These are phyloP conservation scores for Psittacula cyanocephala DNA, from an alignment of 2,113 vertebrate species.

Conservation along the genomic window DNA sequence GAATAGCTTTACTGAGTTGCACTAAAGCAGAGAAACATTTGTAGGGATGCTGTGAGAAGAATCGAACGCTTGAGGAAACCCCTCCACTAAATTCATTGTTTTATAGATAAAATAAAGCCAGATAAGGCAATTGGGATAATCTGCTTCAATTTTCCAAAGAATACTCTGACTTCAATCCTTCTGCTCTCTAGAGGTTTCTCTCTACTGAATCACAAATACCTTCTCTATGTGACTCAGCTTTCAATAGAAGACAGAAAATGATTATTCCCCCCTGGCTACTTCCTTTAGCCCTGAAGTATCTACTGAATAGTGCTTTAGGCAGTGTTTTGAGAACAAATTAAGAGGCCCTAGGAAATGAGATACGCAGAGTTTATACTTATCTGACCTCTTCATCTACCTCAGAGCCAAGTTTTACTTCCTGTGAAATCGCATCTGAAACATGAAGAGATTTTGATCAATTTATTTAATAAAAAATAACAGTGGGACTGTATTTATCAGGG, in stretches of 20 bases:
- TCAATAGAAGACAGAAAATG: not conserved
- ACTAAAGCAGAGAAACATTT: not conserved
- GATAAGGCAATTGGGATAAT: not conserved
- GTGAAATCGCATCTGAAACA: constrained; percentile 71
- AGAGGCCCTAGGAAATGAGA: not conserved
- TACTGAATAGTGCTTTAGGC: not conserved
- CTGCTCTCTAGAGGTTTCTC: not conserved
- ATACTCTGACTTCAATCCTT: not conserved
- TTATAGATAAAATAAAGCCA: not conserved
- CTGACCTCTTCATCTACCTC: constrained; percentile 75
- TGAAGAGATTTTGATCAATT: constrained; percentile 30
- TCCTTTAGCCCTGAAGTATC: not conserved
- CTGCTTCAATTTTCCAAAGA: not conserved
- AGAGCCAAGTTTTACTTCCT: constrained; percentile 67
- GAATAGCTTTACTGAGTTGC: not conserved
- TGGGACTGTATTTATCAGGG: not conserved
- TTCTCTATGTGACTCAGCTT: not conserved
- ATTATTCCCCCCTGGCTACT: not conserved
- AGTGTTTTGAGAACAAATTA: not conserved
- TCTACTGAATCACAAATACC: not conserved
- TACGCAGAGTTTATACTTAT: constrained; percentile 6
- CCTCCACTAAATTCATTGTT: not conserved
- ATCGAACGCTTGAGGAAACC: not conserved
- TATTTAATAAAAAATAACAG: not conserved
- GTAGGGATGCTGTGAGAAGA: not conserved